Evolutionary conservation across 2,797 vertebrate genomes (phyloP).

Genomic region (Miichthys miiuy): DNA sequence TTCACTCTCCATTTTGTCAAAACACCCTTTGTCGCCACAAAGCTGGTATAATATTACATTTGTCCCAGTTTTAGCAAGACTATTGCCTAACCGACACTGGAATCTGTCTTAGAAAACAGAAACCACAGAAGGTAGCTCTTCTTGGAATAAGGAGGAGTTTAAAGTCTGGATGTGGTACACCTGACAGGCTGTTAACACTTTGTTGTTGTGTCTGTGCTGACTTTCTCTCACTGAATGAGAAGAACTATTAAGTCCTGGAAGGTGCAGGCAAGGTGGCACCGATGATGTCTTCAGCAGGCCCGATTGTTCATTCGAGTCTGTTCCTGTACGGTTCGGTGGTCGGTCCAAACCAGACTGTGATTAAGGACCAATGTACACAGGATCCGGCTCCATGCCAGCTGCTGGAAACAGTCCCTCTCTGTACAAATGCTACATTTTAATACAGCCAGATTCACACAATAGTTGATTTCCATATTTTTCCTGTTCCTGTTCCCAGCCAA

Average conservation of each 20-base stretch:
- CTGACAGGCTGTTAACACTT: too few species aligned
- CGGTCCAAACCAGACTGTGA: slow-evolving; percentile 24
- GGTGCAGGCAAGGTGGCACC: not conserved
- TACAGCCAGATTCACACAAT: not conserved
- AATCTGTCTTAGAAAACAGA: not conserved
- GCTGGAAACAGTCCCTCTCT: not conserved
- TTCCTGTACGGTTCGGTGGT: not conserved
- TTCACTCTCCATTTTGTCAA: not conserved
- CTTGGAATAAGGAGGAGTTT: not conserved
- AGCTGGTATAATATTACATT: slow-evolving; percentile 25
- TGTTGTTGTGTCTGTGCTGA: too few species aligned
- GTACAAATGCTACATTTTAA: not conserved
- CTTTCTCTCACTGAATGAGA: too few species aligned
- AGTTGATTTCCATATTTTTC: not conserved
- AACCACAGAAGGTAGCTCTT: not conserved
- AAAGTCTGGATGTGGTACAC: not conserved
- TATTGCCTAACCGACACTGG: not conserved
- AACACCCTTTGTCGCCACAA: slow-evolving; percentile 9
- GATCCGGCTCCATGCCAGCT: not conserved
- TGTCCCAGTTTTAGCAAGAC: slow-evolving; percentile 7
- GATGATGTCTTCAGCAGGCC: not conserved
- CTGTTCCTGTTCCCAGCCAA: not conserved
- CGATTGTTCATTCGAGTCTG: not conserved
- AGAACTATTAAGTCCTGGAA: not conserved
- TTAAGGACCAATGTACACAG: not conserved